These are phyloP conservation scores for Triplophysa bombifrons DNA, from an alignment of 2,797 vertebrate species.

Conservation along the genomic window DNA sequence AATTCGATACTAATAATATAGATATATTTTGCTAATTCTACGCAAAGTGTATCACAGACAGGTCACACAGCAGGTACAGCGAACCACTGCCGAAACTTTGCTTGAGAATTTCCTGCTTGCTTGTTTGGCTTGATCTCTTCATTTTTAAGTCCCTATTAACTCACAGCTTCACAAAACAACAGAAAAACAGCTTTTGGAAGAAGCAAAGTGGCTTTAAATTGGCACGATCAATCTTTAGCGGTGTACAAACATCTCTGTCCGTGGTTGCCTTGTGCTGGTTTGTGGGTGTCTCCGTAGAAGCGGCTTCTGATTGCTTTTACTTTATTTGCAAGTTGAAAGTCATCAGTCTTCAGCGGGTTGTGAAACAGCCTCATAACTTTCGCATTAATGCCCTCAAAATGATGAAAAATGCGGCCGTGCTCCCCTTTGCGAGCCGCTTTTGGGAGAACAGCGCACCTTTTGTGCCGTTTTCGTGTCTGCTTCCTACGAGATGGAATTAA, in stretches of 20 bases:
- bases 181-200: constrained; percentile 1
- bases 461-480: constrained; percentile 47
- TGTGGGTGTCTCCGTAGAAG: constrained; percentile 44
- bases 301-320: constrained; percentile 67
- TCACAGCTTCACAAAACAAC: constrained; percentile 15
- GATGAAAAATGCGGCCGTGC: constrained; percentile 59
- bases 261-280: constrained; percentile 29
- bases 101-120: background rate
- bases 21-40: too few relatives aligned
- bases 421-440: constrained; percentile 59
- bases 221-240: constrained; percentile 71
- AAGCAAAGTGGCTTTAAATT: constrained; percentile 60
- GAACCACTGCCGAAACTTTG: too few relatives aligned
- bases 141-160: constrained; percentile 2
- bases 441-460: constrained; percentile 62
- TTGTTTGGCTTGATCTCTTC: constrained; percentile 13
- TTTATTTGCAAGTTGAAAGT: constrained; percentile 76
- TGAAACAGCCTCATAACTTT: constrained; percentile 75
- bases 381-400: constrained; percentile 73
- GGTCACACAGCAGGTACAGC: too few relatives aligned
- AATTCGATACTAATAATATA: too few relatives aligned
- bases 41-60: too few relatives aligned
- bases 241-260: constrained; percentile 51
- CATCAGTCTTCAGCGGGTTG: constrained; percentile 70
- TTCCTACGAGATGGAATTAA: constrained; percentile 30